These are phyloP conservation scores for Brachirus orientalis DNA, from an alignment of 2,113 vertebrate genomes.

Conservation along the genomic window DNA sequence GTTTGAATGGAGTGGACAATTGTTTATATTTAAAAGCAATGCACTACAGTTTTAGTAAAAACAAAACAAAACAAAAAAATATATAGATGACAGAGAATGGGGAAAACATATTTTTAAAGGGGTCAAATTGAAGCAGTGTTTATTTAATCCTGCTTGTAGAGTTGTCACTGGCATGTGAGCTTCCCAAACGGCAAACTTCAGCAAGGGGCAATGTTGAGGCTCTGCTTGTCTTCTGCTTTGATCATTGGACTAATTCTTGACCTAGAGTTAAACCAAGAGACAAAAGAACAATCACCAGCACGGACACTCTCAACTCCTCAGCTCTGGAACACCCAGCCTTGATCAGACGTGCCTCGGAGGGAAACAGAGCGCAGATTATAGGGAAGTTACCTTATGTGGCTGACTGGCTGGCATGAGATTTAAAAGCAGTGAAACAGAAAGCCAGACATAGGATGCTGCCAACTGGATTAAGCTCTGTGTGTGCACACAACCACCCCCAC, in stretches of 20 bases:
- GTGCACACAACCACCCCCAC: not conserved
- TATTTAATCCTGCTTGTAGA: no score
- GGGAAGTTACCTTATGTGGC: slow-evolving; percentile 66
- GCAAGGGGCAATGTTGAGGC: slow-evolving; percentile 23
- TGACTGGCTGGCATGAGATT: slow-evolving; percentile 68
- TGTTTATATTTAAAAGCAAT: no score
- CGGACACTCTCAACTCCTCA: slow-evolving; percentile 26
- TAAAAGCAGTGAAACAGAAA: slow-evolving; percentile 72
- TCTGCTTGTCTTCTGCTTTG: slow-evolving; percentile 41
- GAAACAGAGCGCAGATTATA: slow-evolving; percentile 62
- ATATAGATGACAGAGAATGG: no score
- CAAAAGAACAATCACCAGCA: slow-evolving; percentile 34
- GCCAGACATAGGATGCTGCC: slow-evolving; percentile 60
- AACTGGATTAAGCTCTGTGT: slow-evolving; percentile 62
- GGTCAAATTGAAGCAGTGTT: no score
- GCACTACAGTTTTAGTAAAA: no score
- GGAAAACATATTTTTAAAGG: no score
- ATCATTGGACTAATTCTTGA: slow-evolving; percentile 60
- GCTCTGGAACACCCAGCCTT: slow-evolving; percentile 46
- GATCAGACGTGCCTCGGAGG: slow-evolving; percentile 54
- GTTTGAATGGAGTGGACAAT: no score
- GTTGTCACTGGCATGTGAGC: no score
- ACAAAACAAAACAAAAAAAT: no score
- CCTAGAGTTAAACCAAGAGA: slow-evolving; percentile 58
- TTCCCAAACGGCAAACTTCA: slow-evolving; percentile 13